Evolutionary conservation across 2,113 vertebrate genomes (phyloP).

Genomic region (Bubo blakistoni): DNA sequence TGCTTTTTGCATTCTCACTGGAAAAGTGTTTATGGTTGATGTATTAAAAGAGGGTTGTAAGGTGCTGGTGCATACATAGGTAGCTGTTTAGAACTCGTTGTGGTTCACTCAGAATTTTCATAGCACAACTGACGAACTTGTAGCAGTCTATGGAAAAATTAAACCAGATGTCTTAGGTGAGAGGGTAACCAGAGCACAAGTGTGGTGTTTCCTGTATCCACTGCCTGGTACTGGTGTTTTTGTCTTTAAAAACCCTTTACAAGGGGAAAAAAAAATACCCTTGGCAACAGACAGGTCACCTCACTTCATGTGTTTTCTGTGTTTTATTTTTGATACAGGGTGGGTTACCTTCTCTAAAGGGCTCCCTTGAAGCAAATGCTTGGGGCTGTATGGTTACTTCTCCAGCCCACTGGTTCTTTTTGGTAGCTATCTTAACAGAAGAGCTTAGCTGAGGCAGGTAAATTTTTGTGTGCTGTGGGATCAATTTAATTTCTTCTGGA

Average conservation of each 20-base stretch:
- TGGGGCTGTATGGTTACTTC: not conserved
- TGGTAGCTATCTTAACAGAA: not conserved
- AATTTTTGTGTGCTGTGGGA: not conserved
- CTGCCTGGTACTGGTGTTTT: not conserved
- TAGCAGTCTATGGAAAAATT: no score
- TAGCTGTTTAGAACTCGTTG: not conserved
- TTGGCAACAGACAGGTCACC: not conserved
- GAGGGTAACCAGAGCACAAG: not conserved
- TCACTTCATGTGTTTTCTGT: not conserved
- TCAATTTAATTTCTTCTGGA: not conserved
- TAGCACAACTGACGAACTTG: not conserved
- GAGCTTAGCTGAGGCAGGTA: not conserved
- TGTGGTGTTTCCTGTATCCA: not conserved
- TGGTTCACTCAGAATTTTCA: not conserved
- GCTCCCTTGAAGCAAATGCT: not conserved
- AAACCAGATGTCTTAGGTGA: not conserved
- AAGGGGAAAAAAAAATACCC: not conserved
- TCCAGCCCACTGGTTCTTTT: not conserved
- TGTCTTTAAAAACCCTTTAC: not conserved
- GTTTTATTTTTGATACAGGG: not conserved
- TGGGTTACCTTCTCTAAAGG: not conserved
- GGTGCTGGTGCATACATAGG: not conserved
- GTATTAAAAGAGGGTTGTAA: not conserved
- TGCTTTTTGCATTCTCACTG: not conserved
- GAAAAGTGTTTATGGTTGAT: not conserved